Percentiles rank a stretch among this genome's conserved stretches.
phyloP scores from a whole-genome alignment of 2,797 vertebrate genomes.

The Australoheros facetus region DNA sequence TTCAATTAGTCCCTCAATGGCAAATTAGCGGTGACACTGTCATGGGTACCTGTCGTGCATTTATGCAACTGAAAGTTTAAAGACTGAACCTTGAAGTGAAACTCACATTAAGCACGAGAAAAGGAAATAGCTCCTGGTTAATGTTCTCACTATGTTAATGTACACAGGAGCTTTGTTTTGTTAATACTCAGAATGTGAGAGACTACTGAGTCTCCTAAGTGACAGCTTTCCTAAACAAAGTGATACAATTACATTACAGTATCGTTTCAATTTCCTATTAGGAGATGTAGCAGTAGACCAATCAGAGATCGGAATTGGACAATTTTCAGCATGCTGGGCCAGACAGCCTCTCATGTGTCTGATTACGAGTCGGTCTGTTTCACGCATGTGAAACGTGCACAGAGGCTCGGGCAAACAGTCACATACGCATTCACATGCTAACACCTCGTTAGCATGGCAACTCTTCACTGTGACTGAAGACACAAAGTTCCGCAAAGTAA shows the following conservation, averaged over 20 bases:
- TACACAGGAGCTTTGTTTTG: not conserved
- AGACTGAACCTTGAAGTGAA: constrained; percentile 5
- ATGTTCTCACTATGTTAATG: not conserved
- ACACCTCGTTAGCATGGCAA: not conserved
- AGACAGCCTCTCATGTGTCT: not conserved
- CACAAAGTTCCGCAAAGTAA: not conserved
- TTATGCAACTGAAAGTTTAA: not conserved
- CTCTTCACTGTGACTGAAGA: not conserved
- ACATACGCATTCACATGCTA: not conserved
- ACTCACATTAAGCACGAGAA: not conserved
- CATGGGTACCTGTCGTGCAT: not conserved
- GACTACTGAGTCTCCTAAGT: not conserved
- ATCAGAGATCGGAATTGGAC: not conserved
- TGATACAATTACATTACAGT: not conserved
- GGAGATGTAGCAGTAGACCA: too few relatives aligned
- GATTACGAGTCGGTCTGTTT: not conserved
- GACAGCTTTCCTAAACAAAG: not conserved
- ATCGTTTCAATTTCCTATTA: not conserved
- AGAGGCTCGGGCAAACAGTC: too few relatives aligned
- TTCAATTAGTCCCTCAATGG: not conserved
- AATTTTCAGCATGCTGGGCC: not conserved
- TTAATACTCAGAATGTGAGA: not conserved
- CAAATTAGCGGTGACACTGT: not conserved
- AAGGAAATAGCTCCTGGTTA: not conserved
- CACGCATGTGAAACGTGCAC: not conserved